phyloP scores from a whole-genome alignment of 2,113 vertebrate species.

The Catharus fuscescens region DNA sequence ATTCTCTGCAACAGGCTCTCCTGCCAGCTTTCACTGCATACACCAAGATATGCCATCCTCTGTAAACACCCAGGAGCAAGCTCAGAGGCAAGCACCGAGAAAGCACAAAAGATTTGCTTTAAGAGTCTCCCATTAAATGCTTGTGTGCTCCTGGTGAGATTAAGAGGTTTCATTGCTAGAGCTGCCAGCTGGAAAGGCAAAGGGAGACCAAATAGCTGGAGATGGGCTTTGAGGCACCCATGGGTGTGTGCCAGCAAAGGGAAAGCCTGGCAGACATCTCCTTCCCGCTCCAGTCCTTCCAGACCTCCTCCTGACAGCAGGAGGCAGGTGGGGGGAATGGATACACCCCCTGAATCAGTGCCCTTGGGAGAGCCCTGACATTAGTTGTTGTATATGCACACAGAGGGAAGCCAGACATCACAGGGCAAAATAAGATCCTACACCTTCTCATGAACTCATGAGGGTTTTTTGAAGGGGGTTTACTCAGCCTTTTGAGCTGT shows the following conservation, averaged over 20 bases:
- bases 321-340: neutral
- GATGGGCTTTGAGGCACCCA: neutral
- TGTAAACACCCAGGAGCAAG: constrained; percentile 3
- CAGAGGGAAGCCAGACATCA: neutral
- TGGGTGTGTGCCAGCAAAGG: neutral
- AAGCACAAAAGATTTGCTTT: neutral
- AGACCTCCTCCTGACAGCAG: neutral
- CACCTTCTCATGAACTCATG: neutral
- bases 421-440: neutral
- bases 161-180: neutral
- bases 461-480: neutral
- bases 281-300: neutral
- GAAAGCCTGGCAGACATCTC: neutral
- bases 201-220: neutral
- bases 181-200: constrained; percentile 19
- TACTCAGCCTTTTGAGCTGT: neutral
- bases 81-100: neutral
- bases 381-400: neutral
- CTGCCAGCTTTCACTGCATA: neutral
- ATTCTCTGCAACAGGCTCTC: neutral
- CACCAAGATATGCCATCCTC: neutral
- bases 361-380: neutral
- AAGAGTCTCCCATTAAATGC: neutral
- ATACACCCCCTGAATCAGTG: neutral
- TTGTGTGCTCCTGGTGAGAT: neutral